Conservation (phyloP, 1,140 invertebrate genomes). For the Paraescarpia echinospica region DNA sequence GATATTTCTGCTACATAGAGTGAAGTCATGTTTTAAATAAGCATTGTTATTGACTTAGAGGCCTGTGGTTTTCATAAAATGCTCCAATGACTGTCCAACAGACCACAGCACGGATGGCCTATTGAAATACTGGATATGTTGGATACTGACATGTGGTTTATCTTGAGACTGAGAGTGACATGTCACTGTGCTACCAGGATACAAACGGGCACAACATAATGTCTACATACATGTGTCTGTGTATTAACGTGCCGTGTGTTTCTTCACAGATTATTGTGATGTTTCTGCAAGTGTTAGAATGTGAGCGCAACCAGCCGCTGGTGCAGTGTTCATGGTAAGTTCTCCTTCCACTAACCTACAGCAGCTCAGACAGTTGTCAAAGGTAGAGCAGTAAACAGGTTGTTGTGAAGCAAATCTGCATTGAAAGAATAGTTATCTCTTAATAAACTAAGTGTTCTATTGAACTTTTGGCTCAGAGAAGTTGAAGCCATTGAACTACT, state of each 20-base stretch:
- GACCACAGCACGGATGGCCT: background rate
- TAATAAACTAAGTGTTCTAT: too few species aligned
- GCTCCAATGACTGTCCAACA: background rate
- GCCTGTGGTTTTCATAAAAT: background rate
- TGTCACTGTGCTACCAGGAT: background rate
- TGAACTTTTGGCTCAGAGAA: background rate
- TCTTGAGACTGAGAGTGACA: background rate
- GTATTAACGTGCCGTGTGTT: background rate
- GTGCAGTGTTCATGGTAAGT: slow-evolving; percentile 91
- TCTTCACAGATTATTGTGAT: slow-evolving; percentile 82
- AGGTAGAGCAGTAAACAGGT: background rate
- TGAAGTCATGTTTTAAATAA: background rate
- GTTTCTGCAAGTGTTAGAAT: slow-evolving; percentile 86
- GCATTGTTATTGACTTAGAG: background rate
- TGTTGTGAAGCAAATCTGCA: background rate
- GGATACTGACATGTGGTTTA: background rate
- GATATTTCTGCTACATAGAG: background rate
- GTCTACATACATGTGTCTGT: background rate
- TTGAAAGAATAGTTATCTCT: background rate
- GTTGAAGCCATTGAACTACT: background rate
- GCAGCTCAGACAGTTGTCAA: background rate
- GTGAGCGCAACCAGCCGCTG: slow-evolving; percentile 78
- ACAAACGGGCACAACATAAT: background rate
- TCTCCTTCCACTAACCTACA: background rate
- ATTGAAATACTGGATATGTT: background rate